Percentiles rank a stretch among this genome's conserved stretches.
Conservation (phyloP, 2,888 invertebrate genomes). For the Sylvicola cinctus region DNA sequence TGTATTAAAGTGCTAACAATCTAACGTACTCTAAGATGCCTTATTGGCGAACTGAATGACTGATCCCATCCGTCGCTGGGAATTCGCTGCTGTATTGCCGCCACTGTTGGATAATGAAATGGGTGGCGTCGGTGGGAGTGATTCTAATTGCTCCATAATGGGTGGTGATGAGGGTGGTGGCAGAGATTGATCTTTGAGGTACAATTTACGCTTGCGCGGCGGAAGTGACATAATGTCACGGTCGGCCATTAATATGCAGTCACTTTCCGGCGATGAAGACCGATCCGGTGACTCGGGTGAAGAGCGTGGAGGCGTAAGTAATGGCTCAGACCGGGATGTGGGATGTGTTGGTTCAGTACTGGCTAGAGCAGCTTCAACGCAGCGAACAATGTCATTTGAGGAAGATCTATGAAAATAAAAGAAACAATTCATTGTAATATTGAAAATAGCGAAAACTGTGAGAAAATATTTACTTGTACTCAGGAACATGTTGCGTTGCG, state of each 20-base stretch:
- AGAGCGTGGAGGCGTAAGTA: conserved; percentile 35
- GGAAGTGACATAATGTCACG: conserved; percentile 46
- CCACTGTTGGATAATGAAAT: too few species aligned
- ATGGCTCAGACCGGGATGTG: conserved; percentile 27
- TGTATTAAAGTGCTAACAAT: too few species aligned
- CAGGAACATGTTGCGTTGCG: conserved; percentile 19
- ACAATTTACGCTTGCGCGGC: conserved; percentile 62
- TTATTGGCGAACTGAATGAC: conserved; percentile 78
- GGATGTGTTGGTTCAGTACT: conserved; percentile 15
- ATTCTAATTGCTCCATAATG: too few species aligned
- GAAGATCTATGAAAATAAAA: conserved; percentile 12
- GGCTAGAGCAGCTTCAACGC: conserved; percentile 40
- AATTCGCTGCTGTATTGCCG: too few species aligned
- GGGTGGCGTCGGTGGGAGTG: too few species aligned
- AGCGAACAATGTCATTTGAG: conserved; percentile 28
- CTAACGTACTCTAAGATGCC: conserved; percentile 42
- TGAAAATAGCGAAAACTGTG: too few species aligned
- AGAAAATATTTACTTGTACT: conserved; percentile 23
- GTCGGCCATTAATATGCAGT: conserved; percentile 28
- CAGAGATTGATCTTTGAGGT: conserved; percentile 43
- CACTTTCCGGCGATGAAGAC: conserved; percentile 31
- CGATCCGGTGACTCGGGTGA: conserved; percentile 30
- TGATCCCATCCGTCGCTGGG: conserved; percentile 44
- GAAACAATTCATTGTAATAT: too few species aligned
- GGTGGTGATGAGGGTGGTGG: too few species aligned